phyloP scores from a whole-genome alignment of 2,797 vertebrate species.

The Tarsius wallacei region DNA sequence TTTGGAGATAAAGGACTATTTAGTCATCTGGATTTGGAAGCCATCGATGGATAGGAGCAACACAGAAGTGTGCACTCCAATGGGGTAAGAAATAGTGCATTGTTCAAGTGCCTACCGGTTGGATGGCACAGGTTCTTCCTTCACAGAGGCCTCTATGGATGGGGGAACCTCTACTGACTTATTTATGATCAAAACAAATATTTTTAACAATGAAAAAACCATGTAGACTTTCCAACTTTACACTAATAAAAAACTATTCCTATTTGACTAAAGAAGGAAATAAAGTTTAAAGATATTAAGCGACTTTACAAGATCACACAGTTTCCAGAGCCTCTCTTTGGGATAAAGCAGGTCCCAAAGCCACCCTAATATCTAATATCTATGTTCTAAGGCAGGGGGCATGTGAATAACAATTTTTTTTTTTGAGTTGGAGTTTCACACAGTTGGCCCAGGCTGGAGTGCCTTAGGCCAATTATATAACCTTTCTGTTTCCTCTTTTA shows the following conservation, averaged over 20 bases:
- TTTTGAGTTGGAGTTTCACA: too few species aligned
- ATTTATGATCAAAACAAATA: conserved; percentile 75
- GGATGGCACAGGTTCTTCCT: conserved; percentile 57
- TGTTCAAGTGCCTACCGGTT: not conserved
- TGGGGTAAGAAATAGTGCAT: conserved; percentile 54
- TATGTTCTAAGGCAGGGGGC: not conserved
- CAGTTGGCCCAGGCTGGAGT: too few species aligned
- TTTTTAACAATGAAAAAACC: not conserved
- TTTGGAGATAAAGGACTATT: conserved; percentile 86
- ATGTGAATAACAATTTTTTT: not conserved
- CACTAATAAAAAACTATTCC: not conserved
- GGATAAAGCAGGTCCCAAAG: not conserved
- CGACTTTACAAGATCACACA: not conserved
- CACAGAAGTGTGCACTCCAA: conserved; percentile 73
- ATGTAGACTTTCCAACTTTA: not conserved
- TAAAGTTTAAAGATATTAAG: not conserved
- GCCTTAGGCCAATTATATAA: too few species aligned
- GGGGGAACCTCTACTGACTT: conserved; percentile 81
- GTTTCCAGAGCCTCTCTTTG: not conserved
- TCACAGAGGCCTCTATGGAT: conserved; percentile 71
- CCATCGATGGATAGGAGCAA: conserved; percentile 59
- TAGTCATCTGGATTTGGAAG: conserved; percentile 74
- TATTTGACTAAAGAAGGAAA: not conserved
- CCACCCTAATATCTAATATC: not conserved
- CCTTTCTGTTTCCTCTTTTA: too few species aligned